Base-by-base conservation (phyloP, 1,140 invertebrate genomes). In the Nebria ingens region DNA sequence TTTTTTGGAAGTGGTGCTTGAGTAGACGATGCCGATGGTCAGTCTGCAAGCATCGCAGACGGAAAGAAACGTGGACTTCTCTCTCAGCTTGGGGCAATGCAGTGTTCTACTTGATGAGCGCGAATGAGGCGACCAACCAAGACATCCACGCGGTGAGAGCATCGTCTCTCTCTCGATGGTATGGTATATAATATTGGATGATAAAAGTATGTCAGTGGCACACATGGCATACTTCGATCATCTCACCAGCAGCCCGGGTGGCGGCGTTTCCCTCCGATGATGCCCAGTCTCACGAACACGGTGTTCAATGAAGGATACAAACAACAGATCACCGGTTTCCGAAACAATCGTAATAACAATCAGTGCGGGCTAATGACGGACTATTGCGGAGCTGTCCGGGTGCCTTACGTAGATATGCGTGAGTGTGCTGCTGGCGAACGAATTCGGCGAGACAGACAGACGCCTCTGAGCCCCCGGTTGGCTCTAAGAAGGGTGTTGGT, bases 401-500 rank as follows among this genome's bases (percentile, higher is more conserved):
- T 19, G 13, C 17, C 22, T 19, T 34, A 23, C 29, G 21, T 34
- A 34, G 21, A 34, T 54, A 68, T 68, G 64, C 62, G 65, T 23
- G 67, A 66, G 53, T 64, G 62, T 53, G 19, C 15, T 2, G 42
- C 13, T 15, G 67, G 64, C 56, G 67, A 68, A 29, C 64, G 67
- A n/a, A 66, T 68, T 19, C 62, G 67, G 2, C 58, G 62, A 45
- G 65, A 66, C 38, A 57, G 67, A 42, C 58, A 64, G 23, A 60
- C 65, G n/a, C 65, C 67, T 11, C 59, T 65, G 4, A 88, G 85
- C 70, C 86, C 87, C 2, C 74, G 85, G 40, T 77, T 87, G 57
- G 86, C 87, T 1, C 64, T 89, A 12, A 79, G 86, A 40, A 78
- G 84, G 53, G 77, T 91, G 51, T 71, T 91, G 61, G 73, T 87